These are phyloP conservation scores for Dromaius novaehollandiae DNA, from an alignment of 2,113 vertebrate species.

Conservation along the genomic window DNA sequence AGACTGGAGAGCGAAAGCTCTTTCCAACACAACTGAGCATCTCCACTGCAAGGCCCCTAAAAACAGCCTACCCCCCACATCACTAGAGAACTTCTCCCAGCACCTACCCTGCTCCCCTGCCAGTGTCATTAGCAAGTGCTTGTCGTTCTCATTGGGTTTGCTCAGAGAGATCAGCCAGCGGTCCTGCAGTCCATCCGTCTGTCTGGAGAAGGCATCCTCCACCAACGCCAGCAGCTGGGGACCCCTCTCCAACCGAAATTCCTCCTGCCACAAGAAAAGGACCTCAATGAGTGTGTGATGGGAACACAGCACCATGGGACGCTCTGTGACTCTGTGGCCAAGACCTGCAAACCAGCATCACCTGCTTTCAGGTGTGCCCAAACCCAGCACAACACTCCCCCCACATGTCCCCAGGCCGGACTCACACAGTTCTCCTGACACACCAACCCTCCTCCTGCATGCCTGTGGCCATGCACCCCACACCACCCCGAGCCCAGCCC, in stretches of 20 bases:
- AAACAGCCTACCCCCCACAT: neutral
- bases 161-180: slow-evolving; percentile 92
- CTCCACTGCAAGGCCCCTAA: neutral
- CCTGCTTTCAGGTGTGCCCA: neutral
- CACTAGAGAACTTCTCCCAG: neutral
- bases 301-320: neutral
- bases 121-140: slow-evolving; percentile 92
- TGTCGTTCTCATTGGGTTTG: slow-evolving; percentile 93
- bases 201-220: slow-evolving; percentile 86
- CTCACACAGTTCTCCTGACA: neutral
- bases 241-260: slow-evolving; percentile 86
- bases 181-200: slow-evolving; percentile 81
- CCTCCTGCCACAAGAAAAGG: slow-evolving; percentile 79
- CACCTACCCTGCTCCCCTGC: slow-evolving; percentile 86
- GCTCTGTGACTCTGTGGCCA: fast-evolving
- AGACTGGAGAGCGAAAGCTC: neutral
- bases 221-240: slow-evolving; percentile 86
- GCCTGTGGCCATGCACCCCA: neutral
- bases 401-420: neutral
- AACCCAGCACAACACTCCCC: fast-evolving
- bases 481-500: neutral
- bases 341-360: neutral
- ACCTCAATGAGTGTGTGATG: neutral
- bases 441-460: neutral
- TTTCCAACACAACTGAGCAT: neutral